phyloP scores from a whole-genome alignment of 1,140 invertebrate genomes.

The Dendrolimus punctatus region DNA sequence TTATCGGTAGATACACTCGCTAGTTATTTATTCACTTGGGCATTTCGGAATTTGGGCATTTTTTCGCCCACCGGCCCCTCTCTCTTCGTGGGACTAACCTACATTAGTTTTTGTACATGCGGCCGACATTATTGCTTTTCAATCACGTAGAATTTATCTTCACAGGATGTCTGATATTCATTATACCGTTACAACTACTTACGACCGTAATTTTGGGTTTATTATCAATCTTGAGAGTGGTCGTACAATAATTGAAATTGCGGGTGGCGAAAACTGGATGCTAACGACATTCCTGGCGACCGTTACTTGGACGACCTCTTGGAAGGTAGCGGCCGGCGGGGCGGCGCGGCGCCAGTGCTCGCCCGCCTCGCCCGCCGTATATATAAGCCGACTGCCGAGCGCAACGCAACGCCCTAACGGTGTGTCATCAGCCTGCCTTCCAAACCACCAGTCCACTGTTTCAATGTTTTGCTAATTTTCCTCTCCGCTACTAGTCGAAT shows the following conservation, averaged over 20 bases:
- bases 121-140: neutral
- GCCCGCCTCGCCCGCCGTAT: conserved; percentile 19
- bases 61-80: conserved; percentile 10
- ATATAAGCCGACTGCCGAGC: conserved; percentile 5
- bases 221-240: conserved; percentile 24
- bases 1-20: conserved; percentile 10
- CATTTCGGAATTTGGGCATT: conserved; percentile 21
- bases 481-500: too few species aligned
- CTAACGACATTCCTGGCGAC: conserved; percentile 47
- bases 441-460: conserved; percentile 12
- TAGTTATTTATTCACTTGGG: conserved; percentile 19
- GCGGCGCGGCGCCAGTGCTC: conserved; percentile 15
- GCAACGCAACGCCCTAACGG: conserved; percentile 16
- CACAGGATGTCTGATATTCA: conserved; percentile 8
- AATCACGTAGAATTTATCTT: conserved; percentile 5
- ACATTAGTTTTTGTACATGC: conserved; percentile 9
- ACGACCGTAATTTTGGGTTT: conserved; percentile 20
- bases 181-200: conserved; percentile 4
- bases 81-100: conserved; percentile 17
- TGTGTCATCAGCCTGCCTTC: conserved; percentile 9
- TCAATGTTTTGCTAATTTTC: too few species aligned
- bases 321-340: conserved; percentile 3
- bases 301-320: conserved; percentile 44
- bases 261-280: conserved; percentile 36
- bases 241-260: conserved; percentile 37